Evolutionary conservation across 2,888 invertebrate species (phyloP).

Genomic region (Leucania comma): DNA sequence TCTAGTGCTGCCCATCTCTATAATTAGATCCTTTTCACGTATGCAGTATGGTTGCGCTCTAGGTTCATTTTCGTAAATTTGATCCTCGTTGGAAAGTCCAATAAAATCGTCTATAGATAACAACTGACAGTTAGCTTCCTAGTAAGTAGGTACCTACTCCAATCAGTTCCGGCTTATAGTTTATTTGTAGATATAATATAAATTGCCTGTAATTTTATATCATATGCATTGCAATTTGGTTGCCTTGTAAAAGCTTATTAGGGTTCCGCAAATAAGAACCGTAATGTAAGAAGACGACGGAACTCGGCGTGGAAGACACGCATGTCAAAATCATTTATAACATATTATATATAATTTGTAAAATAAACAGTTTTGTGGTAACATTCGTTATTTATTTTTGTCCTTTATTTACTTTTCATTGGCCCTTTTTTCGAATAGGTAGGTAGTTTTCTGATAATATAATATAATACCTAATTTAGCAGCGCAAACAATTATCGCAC

Average conservation of each 20-base stretch:
- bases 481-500: too few relatives aligned
- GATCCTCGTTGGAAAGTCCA: not conserved
- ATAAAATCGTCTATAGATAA: not conserved
- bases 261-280: slow-evolving; percentile 48
- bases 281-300: slow-evolving; percentile 42
- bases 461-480: too few relatives aligned
- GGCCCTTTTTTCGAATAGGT: too few relatives aligned
- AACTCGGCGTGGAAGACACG: slow-evolving; percentile 49
- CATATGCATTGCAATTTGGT: slow-evolving; percentile 57
- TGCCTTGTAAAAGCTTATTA: slow-evolving; percentile 60
- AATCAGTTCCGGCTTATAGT: slow-evolving; percentile 21
- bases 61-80: not conserved
- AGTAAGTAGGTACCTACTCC: slow-evolving; percentile 8
- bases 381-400: slow-evolving; percentile 31
- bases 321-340: slow-evolving; percentile 49
- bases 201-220: slow-evolving; percentile 51
- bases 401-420: not conserved
- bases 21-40: not conserved
- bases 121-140: slow-evolving; percentile 1
- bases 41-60: not conserved
- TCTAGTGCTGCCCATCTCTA: not conserved
- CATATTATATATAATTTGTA: slow-evolving; percentile 50
- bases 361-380: slow-evolving; percentile 64
- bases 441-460: too few relatives aligned
- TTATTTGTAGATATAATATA: slow-evolving; percentile 36